Evolutionary conservation across 92 coral and sea anemone genomes (phyloP), one percentile per base, ranked within the genome.

Genomic region (Parazoanthus darwini): DNA sequence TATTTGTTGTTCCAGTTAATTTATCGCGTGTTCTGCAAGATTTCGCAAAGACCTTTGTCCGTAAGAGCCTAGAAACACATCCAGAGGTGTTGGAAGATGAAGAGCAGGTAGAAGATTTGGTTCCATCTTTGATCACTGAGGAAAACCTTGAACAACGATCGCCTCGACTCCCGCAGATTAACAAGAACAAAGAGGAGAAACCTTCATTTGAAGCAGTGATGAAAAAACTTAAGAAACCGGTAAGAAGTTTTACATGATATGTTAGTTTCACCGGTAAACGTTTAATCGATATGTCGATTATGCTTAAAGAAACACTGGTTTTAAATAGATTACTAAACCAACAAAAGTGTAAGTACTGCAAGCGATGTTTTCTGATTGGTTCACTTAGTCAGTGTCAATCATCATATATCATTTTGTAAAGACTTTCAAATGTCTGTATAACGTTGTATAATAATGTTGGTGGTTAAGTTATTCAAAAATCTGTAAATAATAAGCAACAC

Each of bases 1-100:
- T n/a, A 37, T 63, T 14, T 43, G 20, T 79, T n/a, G 3, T 68
- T 82, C 18, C 76, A 89, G 98, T 93, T 35, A n/a, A 43, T 9
- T 77, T 94, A 51, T 95, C 98, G 5, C 96, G 89, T 14, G 93
- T 90, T 63, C 91, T 95, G 26, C 98, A 95, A 92, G 91, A 93
- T 29, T 93, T 85, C 51, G 98, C 98, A 38, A 94, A 91, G 81
- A 78, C 88, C 8, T 72, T 90, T 26, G 72, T 89, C 81, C 87
- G 86, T 65, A 92, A 89, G 39, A 81, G 83, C 36, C 89, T 95
- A 22, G 94, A 92, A 51, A 74, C 91, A 48, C 92, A 90, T 81
- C 79, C 82, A 11, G 98, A 93, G 77, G 93, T 88, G 67, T 90
- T 71, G 33, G 98, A 90, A 51, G 89, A 79, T 8, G 77, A 90